Conservation (phyloP, 1,140 invertebrate genomes). For the Drosophila littoralis region DNA sequence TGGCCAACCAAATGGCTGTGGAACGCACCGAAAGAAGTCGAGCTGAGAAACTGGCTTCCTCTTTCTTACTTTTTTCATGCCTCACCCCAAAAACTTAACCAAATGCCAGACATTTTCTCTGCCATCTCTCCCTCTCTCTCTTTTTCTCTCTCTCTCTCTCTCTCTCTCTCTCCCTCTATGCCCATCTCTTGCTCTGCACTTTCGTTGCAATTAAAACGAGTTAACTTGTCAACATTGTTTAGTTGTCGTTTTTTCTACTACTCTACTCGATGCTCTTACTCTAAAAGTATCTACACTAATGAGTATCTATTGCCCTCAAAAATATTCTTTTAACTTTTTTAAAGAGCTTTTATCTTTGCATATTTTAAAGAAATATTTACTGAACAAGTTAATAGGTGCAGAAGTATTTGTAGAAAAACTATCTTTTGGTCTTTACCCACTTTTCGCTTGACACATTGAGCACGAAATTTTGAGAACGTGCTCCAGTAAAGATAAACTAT, state of each 20-base stretch:
- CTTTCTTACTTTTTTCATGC: constrained; percentile 5
- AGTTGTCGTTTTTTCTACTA: not conserved
- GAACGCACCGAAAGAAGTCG: constrained; percentile 35
- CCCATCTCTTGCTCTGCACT: constrained; percentile 27
- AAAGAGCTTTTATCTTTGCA: not conserved
- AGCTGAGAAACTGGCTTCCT: constrained; percentile 31
- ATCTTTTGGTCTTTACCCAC: no score
- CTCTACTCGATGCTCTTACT: constrained; percentile 1
- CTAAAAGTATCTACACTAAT: no score
- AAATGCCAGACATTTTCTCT: constrained; percentile 48
- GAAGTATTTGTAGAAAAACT: no score
- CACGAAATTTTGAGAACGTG: no score
- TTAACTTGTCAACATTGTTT: constrained; percentile 42
- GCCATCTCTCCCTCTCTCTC: not conserved
- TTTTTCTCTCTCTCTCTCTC: not conserved
- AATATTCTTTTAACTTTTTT: not conserved
- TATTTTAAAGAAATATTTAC: no score
- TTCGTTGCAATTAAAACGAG: constrained; percentile 75
- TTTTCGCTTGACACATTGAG: no score
- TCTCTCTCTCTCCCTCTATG: not conserved
- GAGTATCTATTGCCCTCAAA: not conserved
- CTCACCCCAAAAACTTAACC: constrained; percentile 18
- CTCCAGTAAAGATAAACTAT: no score
- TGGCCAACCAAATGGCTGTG: no score
- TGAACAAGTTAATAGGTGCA: no score